Evolutionary conservation across 2,888 invertebrate genomes (phyloP).

Genomic region (Eupeodes latifasciatus): DNA sequence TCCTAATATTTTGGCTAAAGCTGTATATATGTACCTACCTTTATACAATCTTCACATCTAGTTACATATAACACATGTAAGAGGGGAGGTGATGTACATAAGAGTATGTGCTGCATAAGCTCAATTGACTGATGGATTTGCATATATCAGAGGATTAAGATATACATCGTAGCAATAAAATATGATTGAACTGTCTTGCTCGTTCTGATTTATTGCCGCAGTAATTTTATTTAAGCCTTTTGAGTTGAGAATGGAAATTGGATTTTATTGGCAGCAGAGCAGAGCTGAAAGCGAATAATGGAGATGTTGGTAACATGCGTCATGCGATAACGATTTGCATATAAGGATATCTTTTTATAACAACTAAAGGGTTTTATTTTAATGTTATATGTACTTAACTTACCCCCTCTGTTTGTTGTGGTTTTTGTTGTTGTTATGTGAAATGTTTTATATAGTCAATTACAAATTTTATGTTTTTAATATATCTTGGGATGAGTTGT

Average conservation of each 20-base stretch:
- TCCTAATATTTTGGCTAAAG: too few species aligned
- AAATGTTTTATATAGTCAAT: conserved; percentile 26
- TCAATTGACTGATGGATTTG: conserved; percentile 60
- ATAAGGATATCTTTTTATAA: conserved; percentile 17
- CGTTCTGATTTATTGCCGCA: conserved; percentile 63
- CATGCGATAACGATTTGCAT: conserved; percentile 31
- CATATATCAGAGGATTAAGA: conserved; percentile 63
- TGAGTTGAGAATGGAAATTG: conserved; percentile 41
- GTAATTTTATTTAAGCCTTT: conserved; percentile 51
- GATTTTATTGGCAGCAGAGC: conserved; percentile 43
- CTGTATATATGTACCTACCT: too few species aligned
- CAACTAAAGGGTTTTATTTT: conserved; percentile 16
- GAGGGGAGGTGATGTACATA: neutral
- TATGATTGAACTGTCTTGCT: conserved; percentile 70
- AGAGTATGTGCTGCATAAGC: conserved; percentile 6
- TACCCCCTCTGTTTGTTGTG: neutral
- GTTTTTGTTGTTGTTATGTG: neutral
- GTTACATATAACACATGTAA: neutral
- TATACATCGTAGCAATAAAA: conserved; percentile 61
- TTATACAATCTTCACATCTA: too few species aligned
- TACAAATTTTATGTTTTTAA: conserved; percentile 20
- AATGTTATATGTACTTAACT: conserved; percentile 9
- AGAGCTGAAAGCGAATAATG: neutral
- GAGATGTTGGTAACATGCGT: conserved; percentile 46
- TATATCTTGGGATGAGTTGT: conserved; percentile 7